Evolutionary conservation across 2,797 vertebrate genomes (phyloP).

Genomic region (Ambastaia sidthimunki): DNA sequence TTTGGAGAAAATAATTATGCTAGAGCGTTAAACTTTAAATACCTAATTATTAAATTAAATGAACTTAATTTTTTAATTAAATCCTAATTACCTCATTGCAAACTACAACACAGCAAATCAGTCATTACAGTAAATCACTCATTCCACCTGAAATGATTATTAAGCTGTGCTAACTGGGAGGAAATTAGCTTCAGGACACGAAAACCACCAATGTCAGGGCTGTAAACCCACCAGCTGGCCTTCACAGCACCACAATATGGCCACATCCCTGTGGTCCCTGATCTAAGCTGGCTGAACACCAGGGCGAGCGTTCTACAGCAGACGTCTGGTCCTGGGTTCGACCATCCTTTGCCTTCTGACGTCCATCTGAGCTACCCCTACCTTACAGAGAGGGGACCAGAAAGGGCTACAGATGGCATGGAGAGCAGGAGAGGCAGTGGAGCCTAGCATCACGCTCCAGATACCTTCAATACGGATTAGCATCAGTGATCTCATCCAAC

Average conservation of each 20-base stretch:
- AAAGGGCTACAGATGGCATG: conserved; percentile 53
- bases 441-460: conserved; percentile 63
- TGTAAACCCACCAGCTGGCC: conserved; percentile 66
- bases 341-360: conserved; percentile 27
- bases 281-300: conserved; percentile 35
- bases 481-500: conserved; percentile 60
- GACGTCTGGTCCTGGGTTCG: conserved; percentile 19
- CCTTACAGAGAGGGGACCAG: background rate
- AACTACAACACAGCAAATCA: background rate
- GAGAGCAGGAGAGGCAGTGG: conserved; percentile 51
- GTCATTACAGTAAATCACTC: conserved; percentile 13
- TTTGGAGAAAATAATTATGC: background rate
- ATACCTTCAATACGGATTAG: conserved; percentile 61
- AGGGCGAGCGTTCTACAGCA: conserved; percentile 33
- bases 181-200: conserved; percentile 52
- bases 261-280: conserved; percentile 33
- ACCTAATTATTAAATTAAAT: too few species aligned
- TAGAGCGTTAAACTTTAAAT: background rate
- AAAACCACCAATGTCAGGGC: conserved; percentile 33
- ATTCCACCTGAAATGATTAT: conserved; percentile 19
- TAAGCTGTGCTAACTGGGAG: conserved; percentile 19
- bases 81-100: background rate
- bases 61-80: too few species aligned
- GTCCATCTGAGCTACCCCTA: background rate
- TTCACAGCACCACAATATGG: conserved; percentile 71